A percentile compares a stretch with the other conserved stretches of the same genome.
Conservation (phyloP, 2,888 invertebrate species). For the Syritta pipiens region DNA sequence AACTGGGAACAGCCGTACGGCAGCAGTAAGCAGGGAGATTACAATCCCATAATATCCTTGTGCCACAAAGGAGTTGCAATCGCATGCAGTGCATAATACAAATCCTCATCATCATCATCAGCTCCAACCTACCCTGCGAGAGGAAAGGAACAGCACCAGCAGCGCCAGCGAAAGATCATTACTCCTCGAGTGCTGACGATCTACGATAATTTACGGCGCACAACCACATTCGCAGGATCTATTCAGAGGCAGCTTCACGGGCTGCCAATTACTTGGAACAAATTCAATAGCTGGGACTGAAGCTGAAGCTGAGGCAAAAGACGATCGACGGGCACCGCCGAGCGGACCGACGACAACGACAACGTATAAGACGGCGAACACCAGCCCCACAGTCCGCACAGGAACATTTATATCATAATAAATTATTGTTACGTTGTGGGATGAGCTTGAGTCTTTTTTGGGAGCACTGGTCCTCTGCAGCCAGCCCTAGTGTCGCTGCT, state of each 20-base stretch:
- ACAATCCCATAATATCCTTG: conserved; percentile 67
- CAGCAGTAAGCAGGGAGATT: conserved; percentile 62
- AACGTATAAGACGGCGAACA: neutral
- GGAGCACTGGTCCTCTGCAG: conserved; percentile 27
- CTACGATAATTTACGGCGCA: conserved; percentile 65
- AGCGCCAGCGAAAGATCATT: conserved; percentile 55
- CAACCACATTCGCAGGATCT: conserved; percentile 42
- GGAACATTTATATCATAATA: conserved; percentile 67
- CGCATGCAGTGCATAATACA: conserved; percentile 51
- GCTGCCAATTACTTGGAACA: conserved; percentile 31
- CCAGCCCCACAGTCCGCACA: conserved; percentile 4
- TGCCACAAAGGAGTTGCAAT: conserved; percentile 55
- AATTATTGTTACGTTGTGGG: conserved; percentile 67
- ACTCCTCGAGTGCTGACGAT: conserved; percentile 67
- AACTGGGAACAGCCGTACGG: conserved; percentile 56
- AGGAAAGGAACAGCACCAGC: conserved; percentile 3
- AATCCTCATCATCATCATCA: conserved; percentile 54
- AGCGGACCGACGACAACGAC: neutral
- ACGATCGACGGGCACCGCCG: neutral
- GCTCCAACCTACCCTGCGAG: neutral
- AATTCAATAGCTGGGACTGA: conserved; percentile 36
- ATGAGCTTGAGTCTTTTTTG: conserved; percentile 59
- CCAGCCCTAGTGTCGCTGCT: conserved; percentile 17
- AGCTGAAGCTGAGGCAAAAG: neutral
- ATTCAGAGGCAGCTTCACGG: conserved; percentile 37